Base-by-base conservation (phyloP, 2,888 invertebrate species). In the Meteorus cinctellus region DNA sequence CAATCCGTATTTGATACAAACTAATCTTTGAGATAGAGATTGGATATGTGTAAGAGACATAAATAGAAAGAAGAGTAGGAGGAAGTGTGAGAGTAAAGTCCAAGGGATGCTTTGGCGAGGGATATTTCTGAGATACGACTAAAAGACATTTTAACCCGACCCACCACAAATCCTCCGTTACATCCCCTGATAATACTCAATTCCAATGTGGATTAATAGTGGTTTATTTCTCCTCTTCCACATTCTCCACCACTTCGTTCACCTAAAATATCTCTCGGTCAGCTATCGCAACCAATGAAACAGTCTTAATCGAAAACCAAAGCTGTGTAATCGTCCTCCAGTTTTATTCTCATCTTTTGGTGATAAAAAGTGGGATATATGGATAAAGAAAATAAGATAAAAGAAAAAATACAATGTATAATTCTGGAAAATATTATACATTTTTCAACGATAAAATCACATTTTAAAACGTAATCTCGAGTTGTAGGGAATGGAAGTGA, bases 121-220 rank as follows among this genome's bases (percentile, higher is more conserved):
- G 87, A 87, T 88, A 86, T 87, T 85, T 84, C 84, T 84, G 82
- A 86, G 87, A 88, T 88, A 87, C 86, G 81, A 77, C 79, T 81
- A 82, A 83, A 84, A 85, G 86, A 85, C 88, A 86, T 87, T 89
- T 88, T 86, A 87, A 87, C 87, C 86, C 86, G 86, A 85, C 84
- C 85, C 81, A 82, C 85, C 84, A 82, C 85, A 88, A 89, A 89
- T 89, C 89, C 89, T 81, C 81, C 84, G 82, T 80, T 87, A 85
- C 86, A 86, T 87, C 86, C 89, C 75, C 86, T 86, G 88, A 88
- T 88, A 88, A 88, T 87, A 89, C 89, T 89, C 89, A 89, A 89
- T 89, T 88, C 87, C 88, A 85, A 86, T 89, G 86, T 88, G 89
- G 89, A 89, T 89, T 89, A 89, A 89, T 89, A 86, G 87, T 82